Conservation (phyloP, 2,888 invertebrate genomes). For the Pseudoips prasinana region DNA sequence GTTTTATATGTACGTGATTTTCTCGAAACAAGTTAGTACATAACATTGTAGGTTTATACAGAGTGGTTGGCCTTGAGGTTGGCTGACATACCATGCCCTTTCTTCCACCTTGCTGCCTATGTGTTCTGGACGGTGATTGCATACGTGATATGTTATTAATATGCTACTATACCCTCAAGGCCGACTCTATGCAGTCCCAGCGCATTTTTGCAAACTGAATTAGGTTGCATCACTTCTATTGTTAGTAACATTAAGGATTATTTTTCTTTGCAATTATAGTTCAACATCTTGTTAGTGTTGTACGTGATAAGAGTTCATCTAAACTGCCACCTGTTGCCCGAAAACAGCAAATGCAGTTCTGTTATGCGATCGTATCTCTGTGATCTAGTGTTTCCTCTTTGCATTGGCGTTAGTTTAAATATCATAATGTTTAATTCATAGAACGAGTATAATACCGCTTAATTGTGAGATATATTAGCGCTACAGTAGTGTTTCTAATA, state of each 20-base stretch:
- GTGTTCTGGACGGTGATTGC: constrained; percentile 74
- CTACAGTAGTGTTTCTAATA: constrained; percentile 17
- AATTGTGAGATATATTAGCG: constrained; percentile 20
- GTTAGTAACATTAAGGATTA: constrained; percentile 9
- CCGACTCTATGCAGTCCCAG: constrained; percentile 54
- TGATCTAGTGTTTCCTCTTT: constrained; percentile 35
- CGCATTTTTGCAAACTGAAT: constrained; percentile 28
- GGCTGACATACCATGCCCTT: constrained; percentile 76
- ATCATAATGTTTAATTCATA: constrained; percentile 32
- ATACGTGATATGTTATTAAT: constrained; percentile 74
- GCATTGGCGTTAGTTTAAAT: constrained; percentile 28
- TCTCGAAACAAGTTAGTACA: constrained; percentile 29
- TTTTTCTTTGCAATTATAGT: constrained; percentile 7
- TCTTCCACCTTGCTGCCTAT: constrained; percentile 76
- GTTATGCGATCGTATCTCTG: constrained; percentile 31
- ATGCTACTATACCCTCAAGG: constrained; percentile 73
- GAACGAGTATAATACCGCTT: constrained; percentile 21
- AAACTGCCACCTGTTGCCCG: constrained; percentile 56
- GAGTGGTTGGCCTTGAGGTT: constrained; percentile 59
- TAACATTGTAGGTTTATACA: constrained; percentile 49
- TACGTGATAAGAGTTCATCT: constrained; percentile 54
- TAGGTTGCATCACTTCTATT: constrained; percentile 23
- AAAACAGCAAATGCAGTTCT: constrained; percentile 50
- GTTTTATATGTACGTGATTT: constrained; percentile 32
- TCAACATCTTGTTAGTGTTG: constrained; percentile 16